A percentile compares a stretch with the other conserved stretches of the same genome.
Evolutionary conservation across 2,797 vertebrate genomes (phyloP).

Genomic region (Heterohyrax brucei): DNA sequence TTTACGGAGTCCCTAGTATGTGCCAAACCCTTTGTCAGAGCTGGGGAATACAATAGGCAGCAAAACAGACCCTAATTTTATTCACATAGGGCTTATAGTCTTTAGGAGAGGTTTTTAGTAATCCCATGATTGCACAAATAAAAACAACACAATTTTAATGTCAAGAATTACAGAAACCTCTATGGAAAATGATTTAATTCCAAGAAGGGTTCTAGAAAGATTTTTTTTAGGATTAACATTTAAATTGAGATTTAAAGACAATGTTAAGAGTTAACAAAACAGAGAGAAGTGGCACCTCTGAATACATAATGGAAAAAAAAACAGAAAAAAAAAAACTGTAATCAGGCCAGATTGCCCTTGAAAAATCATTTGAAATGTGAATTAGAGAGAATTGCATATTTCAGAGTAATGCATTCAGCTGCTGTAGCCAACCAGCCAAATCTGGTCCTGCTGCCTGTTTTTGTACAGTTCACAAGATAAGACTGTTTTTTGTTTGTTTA

Average conservation of each 20-base stretch:
- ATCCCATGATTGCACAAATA: neutral
- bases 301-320: neutral
- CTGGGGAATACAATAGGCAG: neutral
- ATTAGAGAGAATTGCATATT: neutral
- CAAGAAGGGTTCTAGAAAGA: neutral
- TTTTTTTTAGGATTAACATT: constrained; percentile 51
- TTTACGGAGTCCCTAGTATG: neutral
- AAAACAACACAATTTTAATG: neutral
- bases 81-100: neutral
- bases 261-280: neutral
- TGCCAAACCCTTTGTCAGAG: neutral
- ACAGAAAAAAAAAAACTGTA: neutral
- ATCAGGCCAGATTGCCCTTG: neutral
- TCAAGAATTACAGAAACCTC: neutral
- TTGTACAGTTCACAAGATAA: neutral
- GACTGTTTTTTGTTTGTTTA: neutral
- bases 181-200: neutral
- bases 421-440: neutral
- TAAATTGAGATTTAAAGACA: neutral
- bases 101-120: neutral
- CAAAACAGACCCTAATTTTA: neutral
- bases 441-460: neutral
- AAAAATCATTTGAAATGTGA: neutral
- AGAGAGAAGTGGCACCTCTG: neutral
- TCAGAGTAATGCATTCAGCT: neutral